Base-by-base conservation (phyloP, 2,113 vertebrate genomes). In the Tauraco erythrolophus region DNA sequence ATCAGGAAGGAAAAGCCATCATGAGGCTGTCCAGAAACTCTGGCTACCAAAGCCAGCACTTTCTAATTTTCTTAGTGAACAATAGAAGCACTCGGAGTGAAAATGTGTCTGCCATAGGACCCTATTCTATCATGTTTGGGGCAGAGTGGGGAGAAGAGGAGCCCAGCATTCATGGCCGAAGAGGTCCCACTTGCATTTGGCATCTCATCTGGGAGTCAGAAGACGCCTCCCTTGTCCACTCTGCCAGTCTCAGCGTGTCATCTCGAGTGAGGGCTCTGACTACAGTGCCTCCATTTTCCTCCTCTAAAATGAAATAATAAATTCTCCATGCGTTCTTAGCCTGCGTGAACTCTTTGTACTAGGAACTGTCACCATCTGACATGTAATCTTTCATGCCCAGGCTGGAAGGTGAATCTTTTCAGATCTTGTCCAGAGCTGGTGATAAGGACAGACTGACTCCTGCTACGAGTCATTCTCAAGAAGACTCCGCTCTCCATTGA, bases 61-160 rank as follows among this genome's bases (percentile, higher is more conserved):
- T 62, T 7, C 31, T 62, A 6, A 27, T 84, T 89, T 87, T 61
- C 69, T 82, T 33, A 27, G 21, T 30, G 56, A 84, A 39, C 3
- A 86, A 27, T 1, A 58, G 46, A 74, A 79, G 62, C 62, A 11
- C 19, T 66, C 33, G 18, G 35, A 79, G 21, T 83, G 30, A 61
- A 90, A 94, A 53, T 0, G 0, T 3, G 7, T 41, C 45, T 88
- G 62, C 27, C 4, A 3, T 6, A 6, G 5, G 15, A 57, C 25
- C 48, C 33, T 9, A 2, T 31, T 77, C 54, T 33, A 11, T 61
- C 46, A 41, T 6, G 6, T 41, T 16, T 81, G 60, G 50, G 39
- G 14, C 37, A 69, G 62, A 28, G 9, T 41, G 50, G 37, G 58
- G 22, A 74, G 41, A 68, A 79, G 11, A 53, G 41, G 28, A 79